A percentile compares a stretch with the other conserved stretches of the same genome.
Conservation (phyloP, 2,797 vertebrate species). For the Menidia menidia region DNA sequence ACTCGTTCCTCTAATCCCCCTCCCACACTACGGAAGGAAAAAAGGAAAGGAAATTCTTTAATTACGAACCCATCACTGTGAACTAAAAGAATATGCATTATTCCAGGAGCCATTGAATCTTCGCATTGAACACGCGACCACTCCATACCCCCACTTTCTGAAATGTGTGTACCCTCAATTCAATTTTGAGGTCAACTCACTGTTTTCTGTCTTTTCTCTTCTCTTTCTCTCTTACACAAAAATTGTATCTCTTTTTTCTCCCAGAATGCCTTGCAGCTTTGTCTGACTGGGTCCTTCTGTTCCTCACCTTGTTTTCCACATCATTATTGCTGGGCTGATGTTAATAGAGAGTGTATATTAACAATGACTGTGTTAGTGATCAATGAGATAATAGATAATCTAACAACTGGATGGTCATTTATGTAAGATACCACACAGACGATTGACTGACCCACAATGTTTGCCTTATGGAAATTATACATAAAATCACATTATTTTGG, state of each 20-base stretch:
- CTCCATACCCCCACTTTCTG: slow-evolving; percentile 1
- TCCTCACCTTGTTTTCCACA: slow-evolving; percentile 49
- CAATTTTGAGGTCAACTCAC: slow-evolving; percentile 50
- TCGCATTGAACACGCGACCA: slow-evolving; percentile 64
- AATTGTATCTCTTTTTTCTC: slow-evolving; percentile 40
- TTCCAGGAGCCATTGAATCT: slow-evolving; percentile 90
- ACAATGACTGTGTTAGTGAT: slow-evolving; percentile 66
- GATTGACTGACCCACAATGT: slow-evolving; percentile 75
- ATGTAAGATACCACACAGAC: slow-evolving; percentile 72
- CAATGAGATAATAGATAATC: slow-evolving; percentile 72
- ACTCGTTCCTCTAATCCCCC: slow-evolving; percentile 15
- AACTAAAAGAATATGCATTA: slow-evolving; percentile 92
- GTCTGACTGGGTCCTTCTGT: slow-evolving; percentile 68
- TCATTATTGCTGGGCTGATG: slow-evolving; percentile 67
- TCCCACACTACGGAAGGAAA: slow-evolving; percentile 58
- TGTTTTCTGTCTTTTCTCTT: slow-evolving; percentile 38
- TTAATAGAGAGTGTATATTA: slow-evolving; percentile 75
- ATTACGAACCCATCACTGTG: slow-evolving; percentile 96
- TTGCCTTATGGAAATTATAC: slow-evolving; percentile 79
- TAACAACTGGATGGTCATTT: slow-evolving; percentile 69
- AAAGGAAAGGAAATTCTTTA: slow-evolving; percentile 83
- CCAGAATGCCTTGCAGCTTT: slow-evolving; percentile 66
- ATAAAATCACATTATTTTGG: slow-evolving; percentile 66
- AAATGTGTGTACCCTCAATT: slow-evolving; percentile 20
- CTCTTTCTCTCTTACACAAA: slow-evolving; percentile 15